phyloP scores from a whole-genome alignment of 1,140 invertebrate species.

The Trichonephila inaurata region DNA sequence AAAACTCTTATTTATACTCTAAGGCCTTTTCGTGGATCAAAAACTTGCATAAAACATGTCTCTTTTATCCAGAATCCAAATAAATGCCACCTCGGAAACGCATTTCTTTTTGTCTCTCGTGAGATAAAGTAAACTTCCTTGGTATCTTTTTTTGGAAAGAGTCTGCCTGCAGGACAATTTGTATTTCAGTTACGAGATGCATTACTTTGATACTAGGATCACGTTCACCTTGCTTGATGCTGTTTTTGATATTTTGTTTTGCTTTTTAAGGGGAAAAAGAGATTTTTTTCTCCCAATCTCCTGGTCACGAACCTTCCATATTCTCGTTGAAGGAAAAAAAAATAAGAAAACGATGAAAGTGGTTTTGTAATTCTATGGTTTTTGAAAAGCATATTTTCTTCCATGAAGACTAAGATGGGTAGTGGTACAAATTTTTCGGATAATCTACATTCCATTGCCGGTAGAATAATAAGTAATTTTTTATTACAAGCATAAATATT shows the following conservation, averaged over 20 bases:
- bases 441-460: too few relatives aligned
- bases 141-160: slow-evolving; percentile 3
- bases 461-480: too few relatives aligned
- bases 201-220: slow-evolving; percentile 37
- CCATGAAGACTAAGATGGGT: too few relatives aligned
- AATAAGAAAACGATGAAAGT: too few relatives aligned
- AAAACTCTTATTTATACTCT: neutral
- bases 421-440: too few relatives aligned
- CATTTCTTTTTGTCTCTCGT: neutral
- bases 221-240: slow-evolving; percentile 12
- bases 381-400: too few relatives aligned
- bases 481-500: too few relatives aligned
- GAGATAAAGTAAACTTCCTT: slow-evolving; percentile 13
- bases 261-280: neutral
- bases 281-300: too few relatives aligned
- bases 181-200: slow-evolving; percentile 39
- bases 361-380: too few relatives aligned
- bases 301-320: too few relatives aligned
- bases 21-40: slow-evolving; percentile 8
- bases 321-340: too few relatives aligned
- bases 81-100: neutral
- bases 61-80: neutral
- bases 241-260: neutral
- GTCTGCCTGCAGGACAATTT: slow-evolving; percentile 53
- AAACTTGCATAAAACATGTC: slow-evolving; percentile 8